Evolutionary conservation across 2,113 vertebrate species (phyloP).

Genomic region (Pimephales promelas): DNA sequence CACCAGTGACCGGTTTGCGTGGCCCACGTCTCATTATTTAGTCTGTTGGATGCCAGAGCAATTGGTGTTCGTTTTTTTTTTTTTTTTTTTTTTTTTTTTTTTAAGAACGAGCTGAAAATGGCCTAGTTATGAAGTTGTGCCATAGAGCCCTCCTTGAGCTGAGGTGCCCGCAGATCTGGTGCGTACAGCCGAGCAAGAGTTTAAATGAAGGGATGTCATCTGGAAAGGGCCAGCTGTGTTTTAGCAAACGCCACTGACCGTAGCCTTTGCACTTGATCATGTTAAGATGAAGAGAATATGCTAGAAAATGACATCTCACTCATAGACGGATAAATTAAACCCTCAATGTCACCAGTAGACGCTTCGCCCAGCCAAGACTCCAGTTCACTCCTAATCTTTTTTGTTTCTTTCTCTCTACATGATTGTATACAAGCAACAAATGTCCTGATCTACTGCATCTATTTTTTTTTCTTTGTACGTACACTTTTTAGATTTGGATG

Average conservation of each 20-base stretch:
- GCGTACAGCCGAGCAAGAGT: constrained; percentile 1
- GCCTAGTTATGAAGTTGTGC: constrained; percentile 23
- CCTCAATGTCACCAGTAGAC: constrained; percentile 78
- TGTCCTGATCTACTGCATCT: constrained; percentile 93
- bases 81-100: neutral
- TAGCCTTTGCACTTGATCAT: constrained; percentile 9
- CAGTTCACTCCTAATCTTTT: neutral
- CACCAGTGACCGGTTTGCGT: neutral
- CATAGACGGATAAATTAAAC: constrained; percentile 1
- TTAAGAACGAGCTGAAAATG: constrained; percentile 37
- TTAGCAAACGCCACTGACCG: neutral
- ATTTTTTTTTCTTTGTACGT: constrained; percentile 86
- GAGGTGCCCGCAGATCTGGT: neutral
- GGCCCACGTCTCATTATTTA: neutral
- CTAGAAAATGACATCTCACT: neutral
- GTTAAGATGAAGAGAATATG: neutral
- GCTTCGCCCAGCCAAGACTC: neutral
- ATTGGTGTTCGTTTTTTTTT: neutral
- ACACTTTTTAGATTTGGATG: constrained; percentile 84
- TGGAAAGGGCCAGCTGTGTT: neutral
- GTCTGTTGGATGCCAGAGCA: neutral
- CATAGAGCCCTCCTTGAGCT: neutral
- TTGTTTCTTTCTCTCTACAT: constrained; percentile 78
- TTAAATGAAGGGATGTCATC: constrained; percentile 23
- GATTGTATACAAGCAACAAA: constrained; percentile 97